Base-by-base conservation (phyloP, 1,140 invertebrate species). In the Drosophila oshimai region DNA sequence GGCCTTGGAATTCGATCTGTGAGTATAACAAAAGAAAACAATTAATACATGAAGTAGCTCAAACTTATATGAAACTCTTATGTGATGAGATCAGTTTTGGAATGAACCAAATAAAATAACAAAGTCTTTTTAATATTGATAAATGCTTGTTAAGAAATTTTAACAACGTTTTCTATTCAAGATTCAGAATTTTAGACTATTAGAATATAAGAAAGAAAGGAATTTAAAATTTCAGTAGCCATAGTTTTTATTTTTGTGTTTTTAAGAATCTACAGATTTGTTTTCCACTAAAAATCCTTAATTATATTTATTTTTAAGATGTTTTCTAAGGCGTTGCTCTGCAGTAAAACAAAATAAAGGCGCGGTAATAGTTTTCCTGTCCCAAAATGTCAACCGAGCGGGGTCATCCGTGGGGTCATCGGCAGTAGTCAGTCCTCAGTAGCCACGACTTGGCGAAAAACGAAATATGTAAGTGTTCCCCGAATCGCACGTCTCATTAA, bases 1-100 rank as follows among this genome's bases (percentile, higher is more conserved):
- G 57, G 95, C 95, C 91, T 96, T 96, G 12, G 95, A 95, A 78
- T 95, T 95, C 75, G 94, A 95, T 92, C 95, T 96, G 92, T 3
- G 93, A 93, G 12, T 12, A 42, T 13, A 22, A 22, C 22, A 22
- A 5, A 12, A 2, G 0, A 15, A 13, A 24, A 3, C 2, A 26
- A n/a, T n/a, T n/a, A n/a, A n/a, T n/a, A n/a, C n/a, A n/a, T n/a
- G n/a, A n/a, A n/a, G n/a, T n/a, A n/a, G n/a, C n/a, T n/a, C n/a
- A n/a, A n/a, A n/a, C n/a, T n/a, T n/a, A n/a, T n/a, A n/a, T n/a
- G n/a, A n/a, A n/a, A n/a, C n/a, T n/a, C n/a, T n/a, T n/a, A n/a
- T n/a, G n/a, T n/a, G n/a, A n/a, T n/a, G n/a, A n/a, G n/a, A n/a
- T n/a, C n/a, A n/a, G n/a, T n/a, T n/a, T n/a, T n/a, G n/a, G n/a